Evolutionary conservation across 2,888 invertebrate species (phyloP), one percentile per base, ranked within the genome.

Genomic region (Dastarcus helophoroides): DNA sequence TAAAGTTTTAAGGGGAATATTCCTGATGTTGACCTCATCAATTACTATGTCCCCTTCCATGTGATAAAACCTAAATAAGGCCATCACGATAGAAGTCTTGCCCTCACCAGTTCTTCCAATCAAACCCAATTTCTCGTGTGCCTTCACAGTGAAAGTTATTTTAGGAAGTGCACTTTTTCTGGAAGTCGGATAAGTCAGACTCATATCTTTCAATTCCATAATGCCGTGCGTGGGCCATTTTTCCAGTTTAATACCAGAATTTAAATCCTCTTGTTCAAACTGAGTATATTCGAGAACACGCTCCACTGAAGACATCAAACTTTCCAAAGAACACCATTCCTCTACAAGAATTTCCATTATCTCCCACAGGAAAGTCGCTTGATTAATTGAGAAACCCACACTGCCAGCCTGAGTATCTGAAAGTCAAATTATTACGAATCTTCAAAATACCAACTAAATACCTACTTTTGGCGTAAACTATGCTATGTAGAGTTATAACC

Each of bases 281-380:
- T 65, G 56, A 1, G 67, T 53, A 31, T 61, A 60, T 43, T 61
- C 61, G 23, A 56, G 33, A 1, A 81, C 71, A 58, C 91, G 73
- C 62, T 95, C 94, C 0, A 94, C 90, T 6, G 84, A 79, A 2
- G 85, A 86, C 86, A 89, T 85, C 43, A 77, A 79, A 51, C 84
- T 88, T 54, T 53, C 53, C 10, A 51, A 56, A 56, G 90, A 89
- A 0, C 89, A 84, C 41, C 85, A 85, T 57, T 90, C 89, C 3
- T 89, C 66, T 22, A 71, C 63, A 3, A 64, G 65, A 67, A 68
- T 70, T 50, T 70, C 69, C 46, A 71, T 39, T 58, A 61, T 55
- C 7, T 80, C 79, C 0, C 79, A 79, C 34, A 83, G 66, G 1
- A 75, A 73, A 59, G 81, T 78, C 10, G 80, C 77, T 51, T 83